Base-by-base conservation (phyloP, 2,113 vertebrate species). In the Amazona vittata region DNA sequence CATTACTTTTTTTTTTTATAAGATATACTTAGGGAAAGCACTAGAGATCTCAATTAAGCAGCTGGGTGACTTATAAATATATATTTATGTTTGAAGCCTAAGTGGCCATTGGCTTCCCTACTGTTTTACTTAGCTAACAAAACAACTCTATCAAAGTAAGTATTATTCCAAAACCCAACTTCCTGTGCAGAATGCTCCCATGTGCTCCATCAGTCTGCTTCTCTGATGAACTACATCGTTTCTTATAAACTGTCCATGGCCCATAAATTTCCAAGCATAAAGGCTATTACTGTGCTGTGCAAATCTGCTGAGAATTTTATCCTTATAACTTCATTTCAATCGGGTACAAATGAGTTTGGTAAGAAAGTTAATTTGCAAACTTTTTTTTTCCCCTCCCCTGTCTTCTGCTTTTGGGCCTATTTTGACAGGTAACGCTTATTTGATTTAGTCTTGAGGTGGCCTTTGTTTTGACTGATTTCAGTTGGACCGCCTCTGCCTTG, bases 161-260 rank as follows among this genome's bases (percentile, higher is more conserved):
- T 99, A 98, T 99, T 99, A 98, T 99, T 99, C 98, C 98, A 99
- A 98, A 99, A 99, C 98, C 98, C 97, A 98, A 98, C 98, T 98
- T 99, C 98, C 98, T 99, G 98, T 96, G 95, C 98, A 98, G 98
- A 99, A 99, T 98, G 98, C 96, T 98, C 98, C 98, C 98, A 97
- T 97, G 98, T 98, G 98, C 98, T 98, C 98, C 97, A 98, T 98
- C 98, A 96, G 98, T 98, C 98, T 98, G 98, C 98, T 97, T 97
- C 98, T 98, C 98, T 98, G 98, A 99, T 99, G 98, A 99, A 99
- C 98, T 99, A 98, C 98, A 98, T 98, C 98, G 97, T 98, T 98
- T 98, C 98, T 99, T 99, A 98, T 99, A 99, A 99, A 99, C 98
- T 98, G 98, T 98, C 99, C 98, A 98, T 99, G 99, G 98, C 98